Conservation (phyloP, 2,797 vertebrate genomes). For the Loris lydekkerianus region DNA sequence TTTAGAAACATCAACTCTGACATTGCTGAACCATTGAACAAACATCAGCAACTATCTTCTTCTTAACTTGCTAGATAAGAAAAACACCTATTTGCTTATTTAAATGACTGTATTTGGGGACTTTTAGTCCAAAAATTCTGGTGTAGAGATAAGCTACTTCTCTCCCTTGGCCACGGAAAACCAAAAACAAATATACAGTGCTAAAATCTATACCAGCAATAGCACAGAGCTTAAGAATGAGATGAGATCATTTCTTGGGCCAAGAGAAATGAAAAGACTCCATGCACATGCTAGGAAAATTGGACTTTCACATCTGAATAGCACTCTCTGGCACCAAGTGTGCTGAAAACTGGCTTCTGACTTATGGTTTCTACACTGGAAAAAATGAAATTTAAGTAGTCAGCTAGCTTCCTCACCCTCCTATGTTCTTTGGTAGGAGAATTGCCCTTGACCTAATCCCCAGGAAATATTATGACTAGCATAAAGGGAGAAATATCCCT, state of each 20-base stretch:
- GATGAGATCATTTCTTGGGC: not conserved
- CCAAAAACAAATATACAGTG: not conserved
- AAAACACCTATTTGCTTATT: not conserved
- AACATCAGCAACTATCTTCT: not conserved
- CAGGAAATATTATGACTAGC: not conserved
- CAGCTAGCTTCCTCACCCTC: not conserved
- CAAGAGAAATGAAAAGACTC: not conserved
- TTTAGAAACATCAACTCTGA: not conserved
- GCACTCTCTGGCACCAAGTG: not conserved
- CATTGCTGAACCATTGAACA: not conserved
- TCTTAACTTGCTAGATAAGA: conserved; percentile 2
- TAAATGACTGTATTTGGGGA: not conserved
- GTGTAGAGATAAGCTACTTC: not conserved
- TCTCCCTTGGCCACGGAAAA: not conserved
- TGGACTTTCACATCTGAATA: not conserved
- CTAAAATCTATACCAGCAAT: not conserved
- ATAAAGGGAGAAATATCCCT: not conserved
- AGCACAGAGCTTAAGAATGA: not conserved
- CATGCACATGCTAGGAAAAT: not conserved
- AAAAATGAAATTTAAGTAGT: not conserved
- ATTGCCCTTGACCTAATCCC: not conserved
- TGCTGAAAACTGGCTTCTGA: not conserved
- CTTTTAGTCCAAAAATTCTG: not conserved
- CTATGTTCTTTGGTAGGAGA: not conserved
- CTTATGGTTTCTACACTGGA: not conserved